phyloP scores from a whole-genome alignment of 2,113 vertebrate genomes.

The Syrrhaptes paradoxus region DNA sequence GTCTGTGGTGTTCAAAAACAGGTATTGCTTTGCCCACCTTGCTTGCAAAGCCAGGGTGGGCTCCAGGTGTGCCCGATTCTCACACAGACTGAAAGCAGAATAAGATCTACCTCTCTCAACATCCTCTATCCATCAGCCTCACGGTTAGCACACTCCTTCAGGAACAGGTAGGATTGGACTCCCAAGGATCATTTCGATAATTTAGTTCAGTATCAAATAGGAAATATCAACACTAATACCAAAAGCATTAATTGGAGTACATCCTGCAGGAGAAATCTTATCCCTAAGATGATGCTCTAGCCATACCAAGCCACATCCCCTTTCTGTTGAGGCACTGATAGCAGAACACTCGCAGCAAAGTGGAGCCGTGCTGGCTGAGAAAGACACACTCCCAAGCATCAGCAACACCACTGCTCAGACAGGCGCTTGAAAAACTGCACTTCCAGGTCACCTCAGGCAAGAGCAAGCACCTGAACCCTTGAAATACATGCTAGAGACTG shows the following conservation, averaged over 20 bases:
- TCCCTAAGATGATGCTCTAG: not conserved
- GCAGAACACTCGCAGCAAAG: accelerated
- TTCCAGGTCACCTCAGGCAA: not conserved
- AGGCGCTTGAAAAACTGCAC: not conserved
- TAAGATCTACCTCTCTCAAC: not conserved
- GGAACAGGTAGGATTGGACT: not conserved
- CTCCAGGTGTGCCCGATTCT: accelerated
- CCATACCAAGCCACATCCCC: not conserved
- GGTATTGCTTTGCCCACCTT: not conserved
- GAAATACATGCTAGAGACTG: not conserved
- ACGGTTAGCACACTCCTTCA: accelerated
- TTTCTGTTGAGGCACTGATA: not conserved
- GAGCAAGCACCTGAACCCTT: not conserved
- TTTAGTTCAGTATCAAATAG: not conserved
- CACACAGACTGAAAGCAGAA: not conserved
- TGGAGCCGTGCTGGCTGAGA: not conserved
- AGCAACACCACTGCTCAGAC: not conserved
- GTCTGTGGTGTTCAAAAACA: not conserved
- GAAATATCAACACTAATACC: not conserved
- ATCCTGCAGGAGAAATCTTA: not conserved
- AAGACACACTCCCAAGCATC: not conserved
- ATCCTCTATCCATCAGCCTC: not conserved
- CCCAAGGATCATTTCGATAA: not conserved
- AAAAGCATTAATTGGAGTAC: not conserved
- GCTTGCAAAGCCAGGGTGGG: not conserved